A percentile compares a stretch with the other conserved stretches of the same genome.
phyloP scores from a whole-genome alignment of 2,888 invertebrate genomes.

The Nephrotoma guestfalica region DNA sequence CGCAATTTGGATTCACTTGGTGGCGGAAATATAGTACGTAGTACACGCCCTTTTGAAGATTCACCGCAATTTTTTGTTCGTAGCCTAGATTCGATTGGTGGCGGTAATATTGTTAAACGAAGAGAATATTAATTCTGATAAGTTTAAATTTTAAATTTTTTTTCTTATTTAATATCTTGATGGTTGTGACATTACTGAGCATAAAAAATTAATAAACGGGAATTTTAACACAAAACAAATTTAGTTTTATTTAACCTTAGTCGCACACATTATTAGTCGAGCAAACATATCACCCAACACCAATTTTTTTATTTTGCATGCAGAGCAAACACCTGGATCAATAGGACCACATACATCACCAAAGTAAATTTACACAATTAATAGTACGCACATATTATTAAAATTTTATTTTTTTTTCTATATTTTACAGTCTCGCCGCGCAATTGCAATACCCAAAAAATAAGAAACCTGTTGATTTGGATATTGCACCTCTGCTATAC shows the following conservation, averaged over 20 bases:
- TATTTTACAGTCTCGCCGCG: neutral
- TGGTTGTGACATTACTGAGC: neutral
- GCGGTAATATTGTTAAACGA: neutral
- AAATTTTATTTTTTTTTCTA: neutral
- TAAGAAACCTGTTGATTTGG: slow-evolving; percentile 7
- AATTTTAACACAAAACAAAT: neutral
- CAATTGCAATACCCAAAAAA: neutral
- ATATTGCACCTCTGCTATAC: slow-evolving; percentile 11
- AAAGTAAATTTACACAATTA: neutral
- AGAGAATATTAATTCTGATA: neutral
- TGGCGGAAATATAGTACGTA: slow-evolving; percentile 9
- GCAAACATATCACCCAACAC: neutral
- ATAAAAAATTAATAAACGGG: neutral
- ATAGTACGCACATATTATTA: neutral
- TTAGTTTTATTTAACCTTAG: neutral
- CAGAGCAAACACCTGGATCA: slow-evolving; percentile 5
- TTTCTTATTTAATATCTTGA: neutral
- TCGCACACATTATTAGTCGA: neutral
- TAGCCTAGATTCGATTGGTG: slow-evolving; percentile 2
- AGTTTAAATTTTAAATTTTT: neutral
- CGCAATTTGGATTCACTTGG: slow-evolving; percentile 11
- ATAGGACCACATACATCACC: neutral
- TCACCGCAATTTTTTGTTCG: neutral
- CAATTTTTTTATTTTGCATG: slow-evolving; percentile 5
- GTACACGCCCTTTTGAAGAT: neutral